Evolutionary conservation across 1,140 invertebrate genomes (phyloP).

Genomic region (Lasioglossum baleicum): DNA sequence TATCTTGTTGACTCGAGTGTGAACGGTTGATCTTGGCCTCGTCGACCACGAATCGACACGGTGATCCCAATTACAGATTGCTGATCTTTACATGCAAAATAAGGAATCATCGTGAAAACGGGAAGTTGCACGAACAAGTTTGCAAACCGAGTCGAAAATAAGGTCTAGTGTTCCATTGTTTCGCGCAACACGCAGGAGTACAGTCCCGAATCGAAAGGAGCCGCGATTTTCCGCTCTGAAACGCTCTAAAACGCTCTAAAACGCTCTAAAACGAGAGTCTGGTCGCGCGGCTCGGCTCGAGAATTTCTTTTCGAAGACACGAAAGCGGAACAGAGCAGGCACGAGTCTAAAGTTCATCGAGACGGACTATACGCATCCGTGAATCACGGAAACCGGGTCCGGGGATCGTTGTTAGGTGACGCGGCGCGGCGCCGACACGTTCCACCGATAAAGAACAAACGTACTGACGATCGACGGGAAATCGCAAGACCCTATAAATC

Average conservation of each 20-base stretch:
- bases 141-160: too few relatives aligned
- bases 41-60: conserved; percentile 23
- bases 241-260: background rate
- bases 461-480: conserved; percentile 3
- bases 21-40: conserved; percentile 37
- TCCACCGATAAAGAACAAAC: conserved; percentile 27
- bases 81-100: too few relatives aligned
- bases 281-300: conserved; percentile 4
- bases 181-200: too few relatives aligned
- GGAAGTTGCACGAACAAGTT: too few relatives aligned
- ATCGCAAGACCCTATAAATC: conserved; percentile 17
- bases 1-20: background rate
- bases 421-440: background rate
- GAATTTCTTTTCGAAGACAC: conserved; percentile 30
- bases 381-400: conserved; percentile 42
- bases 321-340: conserved; percentile 10
- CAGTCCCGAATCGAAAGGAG: too few relatives aligned
- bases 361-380: conserved; percentile 16
- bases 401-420: conserved; percentile 20
- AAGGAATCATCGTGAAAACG: too few relatives aligned
- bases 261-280: conserved; percentile 17
- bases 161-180: too few relatives aligned
- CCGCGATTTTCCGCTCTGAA: too few relatives aligned
- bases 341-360: conserved; percentile 40
- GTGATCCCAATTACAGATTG: too few relatives aligned